Percentiles rank a stretch among this genome's conserved stretches.
Conservation (phyloP, 2,113 vertebrate genomes). For the Hyla sarda region DNA sequence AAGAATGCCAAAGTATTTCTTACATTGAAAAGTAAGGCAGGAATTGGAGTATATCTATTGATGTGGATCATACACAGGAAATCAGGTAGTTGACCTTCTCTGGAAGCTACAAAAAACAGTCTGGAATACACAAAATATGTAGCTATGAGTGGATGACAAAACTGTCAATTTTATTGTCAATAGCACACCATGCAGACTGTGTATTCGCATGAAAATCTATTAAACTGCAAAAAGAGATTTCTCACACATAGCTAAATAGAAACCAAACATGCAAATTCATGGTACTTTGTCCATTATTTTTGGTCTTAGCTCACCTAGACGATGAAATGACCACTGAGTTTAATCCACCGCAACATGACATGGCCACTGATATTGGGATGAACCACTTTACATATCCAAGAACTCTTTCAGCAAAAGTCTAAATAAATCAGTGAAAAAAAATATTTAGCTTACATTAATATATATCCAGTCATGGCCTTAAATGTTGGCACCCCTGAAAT, state of each 20-base stretch:
- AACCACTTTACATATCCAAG: slow-evolving; percentile 79
- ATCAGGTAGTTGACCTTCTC: slow-evolving; percentile 79
- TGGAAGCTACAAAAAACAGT: slow-evolving; percentile 81
- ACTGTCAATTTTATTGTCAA: neutral
- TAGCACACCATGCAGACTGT: neutral
- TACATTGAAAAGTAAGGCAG: slow-evolving; percentile 81
- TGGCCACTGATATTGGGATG: slow-evolving; percentile 81
- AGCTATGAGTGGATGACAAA: neutral
- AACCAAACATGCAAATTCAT: neutral
- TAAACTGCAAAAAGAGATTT: neutral
- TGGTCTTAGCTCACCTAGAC: slow-evolving; percentile 72
- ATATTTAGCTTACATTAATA: too few species aligned
- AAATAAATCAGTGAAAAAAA: slow-evolving; percentile 31
- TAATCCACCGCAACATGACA: slow-evolving; percentile 83
- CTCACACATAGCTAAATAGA: neutral
- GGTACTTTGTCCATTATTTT: too few species aligned
- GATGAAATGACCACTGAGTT: slow-evolving; percentile 83
- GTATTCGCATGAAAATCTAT: neutral
- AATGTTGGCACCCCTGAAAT: too few species aligned
- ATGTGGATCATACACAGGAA: slow-evolving; percentile 81
- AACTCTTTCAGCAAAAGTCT: slow-evolving; percentile 81
- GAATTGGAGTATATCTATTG: slow-evolving; percentile 77
- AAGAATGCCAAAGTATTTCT: slow-evolving; percentile 63
- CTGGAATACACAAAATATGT: slow-evolving; percentile 61
- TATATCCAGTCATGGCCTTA: too few species aligned